Evolutionary conservation across 2,113 vertebrate species (phyloP), one percentile per base, ranked within the genome.

Genomic region (Sialia sialis): DNA sequence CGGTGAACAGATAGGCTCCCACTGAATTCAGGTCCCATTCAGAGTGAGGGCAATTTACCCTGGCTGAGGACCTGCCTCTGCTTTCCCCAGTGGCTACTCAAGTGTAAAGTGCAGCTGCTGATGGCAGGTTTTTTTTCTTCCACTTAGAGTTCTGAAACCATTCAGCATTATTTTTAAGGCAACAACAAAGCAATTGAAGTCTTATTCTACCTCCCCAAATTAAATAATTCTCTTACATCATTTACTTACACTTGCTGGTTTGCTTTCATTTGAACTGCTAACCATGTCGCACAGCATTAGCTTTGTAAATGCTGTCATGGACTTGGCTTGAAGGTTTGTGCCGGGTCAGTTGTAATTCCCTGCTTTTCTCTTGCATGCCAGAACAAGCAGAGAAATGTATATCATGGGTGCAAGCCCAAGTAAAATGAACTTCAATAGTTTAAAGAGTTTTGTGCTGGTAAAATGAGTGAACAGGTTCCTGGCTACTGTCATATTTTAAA

Each of bases 191-290:
- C 87, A 89, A 74, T 52, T 90, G 77, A 84, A 89, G 54, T 93
- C 89, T 94, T 91, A 49, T 87, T 90, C 90, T 94, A 41, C 51
- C 51, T 90, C 70, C 34, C 41, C 63, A 94, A 85, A 95, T 96
- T 80, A 94, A 95, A 83, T 95, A 87, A 91, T 95, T 93, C 82
- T 94, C 62, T 92, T 87, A 91, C 75, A 83, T 78, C 82, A 44
- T 77, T 97, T 94, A 93, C 78, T 97, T 95, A 91, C 93, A 95
- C 91, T 95, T 80, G 59, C 46, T 95, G 87, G 51, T 95, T 96
- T 95, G 91, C 96, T 95, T 95, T 95, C 78, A 63, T 95, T 90
- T 95, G 87, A 94, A 78, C 95, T 73, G 67, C 72, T 95, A 89
- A 82, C 81, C 59, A 29, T 91, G 93, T 96, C 91, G 80, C 89